Conservation (phyloP, 2,888 invertebrate species). For the Fragum whitleyi region DNA sequence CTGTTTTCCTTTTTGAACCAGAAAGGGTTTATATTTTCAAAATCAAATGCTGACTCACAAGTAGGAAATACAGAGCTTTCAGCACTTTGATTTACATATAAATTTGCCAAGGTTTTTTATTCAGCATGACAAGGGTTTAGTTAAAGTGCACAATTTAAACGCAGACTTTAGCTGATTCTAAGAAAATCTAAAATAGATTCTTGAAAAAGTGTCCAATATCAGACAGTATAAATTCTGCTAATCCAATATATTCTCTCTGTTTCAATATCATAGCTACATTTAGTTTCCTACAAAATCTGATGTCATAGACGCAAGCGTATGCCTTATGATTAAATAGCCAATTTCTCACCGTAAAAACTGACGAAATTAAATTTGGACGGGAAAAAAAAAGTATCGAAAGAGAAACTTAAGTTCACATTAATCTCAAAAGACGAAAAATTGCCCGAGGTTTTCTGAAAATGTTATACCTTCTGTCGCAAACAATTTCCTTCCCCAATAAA, state of each 20-base stretch:
- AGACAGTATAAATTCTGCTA: constrained; percentile 23
- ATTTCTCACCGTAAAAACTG: constrained; percentile 3
- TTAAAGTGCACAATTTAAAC: too few species aligned
- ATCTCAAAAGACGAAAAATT: background rate
- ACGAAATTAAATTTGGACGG: constrained; percentile 8
- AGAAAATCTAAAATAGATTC: too few species aligned
- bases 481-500: background rate
- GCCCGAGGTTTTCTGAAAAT: background rate
- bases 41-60: too few species aligned
- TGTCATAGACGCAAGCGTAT: constrained; percentile 4
- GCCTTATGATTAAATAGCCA: constrained; percentile 17
- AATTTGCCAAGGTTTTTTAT: too few species aligned
- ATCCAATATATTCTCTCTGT: constrained; percentile 21
- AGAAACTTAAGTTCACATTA: background rate
- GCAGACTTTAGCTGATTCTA: too few species aligned
- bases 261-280: constrained; percentile 15
- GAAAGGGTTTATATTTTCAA: too few species aligned
- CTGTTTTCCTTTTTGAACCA: too few species aligned
- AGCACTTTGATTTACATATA: too few species aligned
- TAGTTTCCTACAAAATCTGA: constrained; percentile 7
- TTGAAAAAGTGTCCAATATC: background rate
- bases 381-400: background rate
- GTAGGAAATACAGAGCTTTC: too few species aligned
- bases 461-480: background rate
- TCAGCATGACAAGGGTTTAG: too few species aligned